Percentiles rank a stretch among this genome's conserved stretches.
Conservation (phyloP, 2,113 vertebrate genomes). For the Xyliphius kryptos region DNA sequence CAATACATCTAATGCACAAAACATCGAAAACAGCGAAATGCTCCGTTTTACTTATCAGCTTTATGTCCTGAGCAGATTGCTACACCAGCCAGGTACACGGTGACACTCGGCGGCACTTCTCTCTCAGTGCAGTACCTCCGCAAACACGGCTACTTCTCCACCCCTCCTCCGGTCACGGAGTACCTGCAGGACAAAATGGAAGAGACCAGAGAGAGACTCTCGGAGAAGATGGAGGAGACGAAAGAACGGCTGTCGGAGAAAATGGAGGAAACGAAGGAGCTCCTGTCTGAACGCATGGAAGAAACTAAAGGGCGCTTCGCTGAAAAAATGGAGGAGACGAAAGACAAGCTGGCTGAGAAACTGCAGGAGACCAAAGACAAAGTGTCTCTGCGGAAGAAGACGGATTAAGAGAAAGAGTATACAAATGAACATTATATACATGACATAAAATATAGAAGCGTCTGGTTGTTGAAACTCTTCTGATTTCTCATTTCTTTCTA, state of each 20-base stretch:
- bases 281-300: slow-evolving; percentile 56
- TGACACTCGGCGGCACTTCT: slow-evolving; percentile 90
- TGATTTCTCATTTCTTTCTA: too few relatives aligned
- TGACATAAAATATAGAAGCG: too few relatives aligned
- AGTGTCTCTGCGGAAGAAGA: slow-evolving; percentile 87
- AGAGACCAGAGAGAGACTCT: slow-evolving; percentile 74
- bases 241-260: slow-evolving; percentile 76
- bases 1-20: not conserved
- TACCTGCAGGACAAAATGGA: slow-evolving; percentile 89
- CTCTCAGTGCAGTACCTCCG: slow-evolving; percentile 85
- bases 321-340: slow-evolving; percentile 36
- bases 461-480: too few relatives aligned
- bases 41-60: too few relatives aligned
- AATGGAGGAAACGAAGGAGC: slow-evolving; percentile 84
- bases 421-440: too few relatives aligned
- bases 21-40: too few relatives aligned
- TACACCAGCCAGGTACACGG: slow-evolving; percentile 87
- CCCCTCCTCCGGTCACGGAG: slow-evolving; percentile 85
- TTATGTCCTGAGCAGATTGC: slow-evolving; percentile 74
- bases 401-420: slow-evolving; percentile 66
- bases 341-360: slow-evolving; percentile 70
- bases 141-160: slow-evolving; percentile 80
- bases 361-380: slow-evolving; percentile 91
- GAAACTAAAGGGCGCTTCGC: slow-evolving; percentile 49
- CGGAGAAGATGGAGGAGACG: slow-evolving; percentile 66